These are phyloP conservation scores for Maniola hyperantus DNA, from an alignment of 2,888 invertebrate species.

Conservation along the genomic window DNA sequence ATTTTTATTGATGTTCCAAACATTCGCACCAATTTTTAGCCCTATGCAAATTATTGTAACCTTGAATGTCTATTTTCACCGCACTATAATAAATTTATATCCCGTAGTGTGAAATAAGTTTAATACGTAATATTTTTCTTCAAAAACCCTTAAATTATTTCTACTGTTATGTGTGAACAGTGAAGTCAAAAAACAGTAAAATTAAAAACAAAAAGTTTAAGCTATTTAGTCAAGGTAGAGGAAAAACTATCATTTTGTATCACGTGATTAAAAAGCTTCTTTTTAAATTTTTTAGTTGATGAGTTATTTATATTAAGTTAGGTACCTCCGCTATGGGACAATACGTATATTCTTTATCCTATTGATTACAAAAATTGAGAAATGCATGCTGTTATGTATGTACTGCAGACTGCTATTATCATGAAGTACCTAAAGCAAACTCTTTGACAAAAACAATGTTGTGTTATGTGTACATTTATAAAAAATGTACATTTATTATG, in stretches of 20 bases:
- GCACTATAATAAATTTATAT: no score
- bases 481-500: constrained; percentile 13
- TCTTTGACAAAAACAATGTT: background rate
- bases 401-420: background rate
- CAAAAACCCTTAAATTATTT: background rate
- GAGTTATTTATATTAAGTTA: background rate
- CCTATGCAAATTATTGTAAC: no score
- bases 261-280: no score
- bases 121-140: background rate
- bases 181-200: background rate
- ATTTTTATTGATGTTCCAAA: no score
- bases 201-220: background rate
- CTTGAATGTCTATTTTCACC: no score
- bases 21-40: no score
- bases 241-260: no score
- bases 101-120: no score
- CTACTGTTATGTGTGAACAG: background rate
- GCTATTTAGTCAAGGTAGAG: no score
- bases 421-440: background rate
- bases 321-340: no score
- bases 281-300: background rate
- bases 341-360: background rate
- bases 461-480: background rate
- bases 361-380: background rate
- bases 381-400: background rate